These are phyloP conservation scores for Babyrousa celebensis DNA, from an alignment of 2,797 vertebrate genomes.

Conservation along the genomic window DNA sequence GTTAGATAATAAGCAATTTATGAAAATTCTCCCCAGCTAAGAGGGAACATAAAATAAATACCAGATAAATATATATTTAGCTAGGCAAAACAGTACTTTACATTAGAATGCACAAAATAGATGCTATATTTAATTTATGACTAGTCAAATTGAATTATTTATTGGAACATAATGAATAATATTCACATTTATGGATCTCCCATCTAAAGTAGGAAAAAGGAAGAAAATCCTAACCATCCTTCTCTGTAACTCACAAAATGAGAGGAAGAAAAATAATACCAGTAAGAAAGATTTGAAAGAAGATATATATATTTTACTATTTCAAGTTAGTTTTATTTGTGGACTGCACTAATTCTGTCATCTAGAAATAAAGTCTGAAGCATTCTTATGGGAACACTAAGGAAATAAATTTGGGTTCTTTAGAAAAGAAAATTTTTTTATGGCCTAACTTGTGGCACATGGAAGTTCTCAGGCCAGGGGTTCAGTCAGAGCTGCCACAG, in stretches of 20 bases:
- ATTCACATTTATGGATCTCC: constrained; percentile 24
- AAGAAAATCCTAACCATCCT: constrained; percentile 58
- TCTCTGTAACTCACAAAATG: constrained; percentile 40
- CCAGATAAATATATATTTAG: constrained; percentile 68
- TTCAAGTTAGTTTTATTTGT: constrained; percentile 52
- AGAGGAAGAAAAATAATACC: not conserved
- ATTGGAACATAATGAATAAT: constrained; percentile 52
- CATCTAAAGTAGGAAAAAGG: constrained; percentile 40
- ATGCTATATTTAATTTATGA: constrained; percentile 57
- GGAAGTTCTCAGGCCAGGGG: too few species aligned
- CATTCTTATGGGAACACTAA: not conserved
- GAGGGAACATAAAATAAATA: constrained; percentile 62
- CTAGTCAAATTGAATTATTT: constrained; percentile 62
- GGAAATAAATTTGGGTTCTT: constrained; percentile 24
- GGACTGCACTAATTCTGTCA: not conserved
- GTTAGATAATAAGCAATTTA: constrained; percentile 74
- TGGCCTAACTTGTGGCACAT: not conserved
- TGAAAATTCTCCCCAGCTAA: constrained; percentile 40
- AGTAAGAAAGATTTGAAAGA: not conserved
- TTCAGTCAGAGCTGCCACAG: too few species aligned
- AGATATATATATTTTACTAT: not conserved
- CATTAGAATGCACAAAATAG: constrained; percentile 42
- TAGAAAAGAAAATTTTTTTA: not conserved
- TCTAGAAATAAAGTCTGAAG: constrained; percentile 61
- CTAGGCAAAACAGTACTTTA: constrained; percentile 67